phyloP scores from a whole-genome alignment of 2,888 invertebrate genomes.

The Drosophila ochracea region DNA sequence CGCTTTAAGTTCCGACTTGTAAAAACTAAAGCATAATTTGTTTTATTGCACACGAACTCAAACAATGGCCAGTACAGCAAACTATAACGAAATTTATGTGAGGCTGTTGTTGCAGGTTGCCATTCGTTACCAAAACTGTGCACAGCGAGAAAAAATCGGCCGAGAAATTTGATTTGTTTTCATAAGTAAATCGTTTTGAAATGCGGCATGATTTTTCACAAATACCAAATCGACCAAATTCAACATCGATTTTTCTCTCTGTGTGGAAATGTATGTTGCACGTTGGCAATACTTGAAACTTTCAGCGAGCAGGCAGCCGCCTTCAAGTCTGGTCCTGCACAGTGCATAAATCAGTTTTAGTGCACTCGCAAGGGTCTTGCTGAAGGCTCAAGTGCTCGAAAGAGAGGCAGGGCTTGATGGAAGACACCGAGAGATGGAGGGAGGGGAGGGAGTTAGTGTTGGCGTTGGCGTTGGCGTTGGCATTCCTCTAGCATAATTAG shows the following conservation, averaged over 20 bases:
- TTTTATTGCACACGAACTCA: slow-evolving; percentile 20
- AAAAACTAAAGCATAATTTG: slow-evolving; percentile 27
- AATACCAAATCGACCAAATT: too few species aligned
- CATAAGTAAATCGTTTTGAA: neutral
- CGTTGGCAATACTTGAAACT: slow-evolving; percentile 68
- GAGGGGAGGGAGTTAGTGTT: neutral
- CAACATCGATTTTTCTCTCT: neutral
- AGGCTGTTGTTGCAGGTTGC: slow-evolving; percentile 27
- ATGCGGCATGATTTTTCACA: neutral
- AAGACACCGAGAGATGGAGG: neutral
- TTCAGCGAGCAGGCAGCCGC: slow-evolving; percentile 68
- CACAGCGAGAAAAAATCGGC: neutral
- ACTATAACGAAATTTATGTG: slow-evolving; percentile 32
- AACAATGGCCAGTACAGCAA: slow-evolving; percentile 22
- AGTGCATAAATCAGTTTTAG: slow-evolving; percentile 74
- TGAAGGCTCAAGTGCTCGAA: slow-evolving; percentile 63
- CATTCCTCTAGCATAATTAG: slow-evolving; percentile 67
- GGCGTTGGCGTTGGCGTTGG: neutral
- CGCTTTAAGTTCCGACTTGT: slow-evolving; percentile 22
- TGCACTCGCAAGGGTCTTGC: slow-evolving; percentile 66
- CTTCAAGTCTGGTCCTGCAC: slow-evolving; percentile 65
- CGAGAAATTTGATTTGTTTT: neutral
- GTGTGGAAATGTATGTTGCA: slow-evolving; percentile 2
- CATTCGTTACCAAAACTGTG: neutral
- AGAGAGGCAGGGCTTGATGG: neutral